A percentile compares a stretch with the other conserved stretches of the same genome.
These are phyloP conservation scores for Protobothrops flavoviridis DNA, from an alignment of 2,113 vertebrate genomes.

Conservation along the genomic window DNA sequence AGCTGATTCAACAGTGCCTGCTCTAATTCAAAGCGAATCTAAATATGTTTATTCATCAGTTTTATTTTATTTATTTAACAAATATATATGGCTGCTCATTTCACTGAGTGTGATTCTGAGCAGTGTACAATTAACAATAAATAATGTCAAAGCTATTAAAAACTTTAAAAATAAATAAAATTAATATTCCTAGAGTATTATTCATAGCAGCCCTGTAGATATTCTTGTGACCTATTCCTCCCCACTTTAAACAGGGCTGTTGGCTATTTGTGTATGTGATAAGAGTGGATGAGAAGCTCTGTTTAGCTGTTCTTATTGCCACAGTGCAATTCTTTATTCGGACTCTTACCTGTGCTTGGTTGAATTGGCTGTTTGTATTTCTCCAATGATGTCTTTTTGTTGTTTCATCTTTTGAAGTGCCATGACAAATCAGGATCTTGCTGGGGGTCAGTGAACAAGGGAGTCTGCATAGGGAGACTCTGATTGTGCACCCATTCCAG, in stretches of 20 bases:
- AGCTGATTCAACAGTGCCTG: not conserved
- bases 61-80: not conserved
- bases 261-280: not conserved
- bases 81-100: not conserved
- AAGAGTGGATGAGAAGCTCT: not conserved
- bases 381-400: not conserved
- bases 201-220: not conserved
- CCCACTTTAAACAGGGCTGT: not conserved
- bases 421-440: not conserved
- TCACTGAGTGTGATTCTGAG: not conserved
- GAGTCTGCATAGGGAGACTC: not conserved
- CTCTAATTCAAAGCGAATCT: not conserved
- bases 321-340: not conserved
- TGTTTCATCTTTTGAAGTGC: not conserved
- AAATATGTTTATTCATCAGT: not conserved
- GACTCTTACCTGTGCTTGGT: not conserved
- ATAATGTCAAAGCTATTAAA: not conserved
- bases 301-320: not conserved
- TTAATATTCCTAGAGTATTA: not conserved
- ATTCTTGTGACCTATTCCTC: not conserved
- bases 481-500: not conserved
- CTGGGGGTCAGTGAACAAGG: not conserved
- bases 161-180: not conserved
- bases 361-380: not conserved
- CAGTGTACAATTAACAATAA: not conserved